phyloP scores from a whole-genome alignment of 2,888 invertebrate species.

The Rhynchonema sp. region DNA sequence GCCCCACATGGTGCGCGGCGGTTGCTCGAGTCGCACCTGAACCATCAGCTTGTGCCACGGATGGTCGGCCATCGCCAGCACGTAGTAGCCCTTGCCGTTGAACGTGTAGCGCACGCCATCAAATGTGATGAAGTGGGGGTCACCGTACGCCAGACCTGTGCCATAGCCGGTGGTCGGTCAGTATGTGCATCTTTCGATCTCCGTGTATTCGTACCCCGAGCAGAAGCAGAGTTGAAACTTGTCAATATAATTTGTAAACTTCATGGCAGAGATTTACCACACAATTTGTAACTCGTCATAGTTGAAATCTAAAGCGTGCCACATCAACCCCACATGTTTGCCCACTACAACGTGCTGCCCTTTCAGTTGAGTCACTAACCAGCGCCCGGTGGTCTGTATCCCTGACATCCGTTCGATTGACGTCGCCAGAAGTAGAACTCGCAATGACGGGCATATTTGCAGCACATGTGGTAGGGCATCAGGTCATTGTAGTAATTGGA shows the following conservation, averaged over 20 bases:
- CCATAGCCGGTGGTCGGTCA: too few species aligned
- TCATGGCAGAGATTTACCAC: too few species aligned
- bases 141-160: slow-evolving; percentile 69
- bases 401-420: slow-evolving; percentile 81
- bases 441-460: slow-evolving; percentile 76
- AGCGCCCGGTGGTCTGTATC: slow-evolving; percentile 74
- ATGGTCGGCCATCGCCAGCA: slow-evolving; percentile 35
- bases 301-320: too few species aligned
- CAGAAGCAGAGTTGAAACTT: too few species aligned
- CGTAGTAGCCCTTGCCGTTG: slow-evolving; percentile 80
- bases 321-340: too few species aligned
- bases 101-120: slow-evolving; percentile 74
- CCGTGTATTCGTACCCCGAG: too few species aligned
- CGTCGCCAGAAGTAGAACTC: slow-evolving; percentile 75
- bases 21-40: slow-evolving; percentile 17
- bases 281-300: too few species aligned
- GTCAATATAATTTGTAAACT: too few species aligned
- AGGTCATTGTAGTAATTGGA: slow-evolving; percentile 91
- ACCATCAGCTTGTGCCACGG: slow-evolving; percentile 15
- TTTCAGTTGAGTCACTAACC: too few species aligned
- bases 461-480: slow-evolving; percentile 55
- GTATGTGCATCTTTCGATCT: too few species aligned
- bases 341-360: too few species aligned
- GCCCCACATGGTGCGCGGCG: slow-evolving; percentile 16
- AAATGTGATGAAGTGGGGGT: slow-evolving; percentile 78